These are phyloP conservation scores for Molossus molossus DNA, from an alignment of 2,797 vertebrate species.

Conservation along the genomic window DNA sequence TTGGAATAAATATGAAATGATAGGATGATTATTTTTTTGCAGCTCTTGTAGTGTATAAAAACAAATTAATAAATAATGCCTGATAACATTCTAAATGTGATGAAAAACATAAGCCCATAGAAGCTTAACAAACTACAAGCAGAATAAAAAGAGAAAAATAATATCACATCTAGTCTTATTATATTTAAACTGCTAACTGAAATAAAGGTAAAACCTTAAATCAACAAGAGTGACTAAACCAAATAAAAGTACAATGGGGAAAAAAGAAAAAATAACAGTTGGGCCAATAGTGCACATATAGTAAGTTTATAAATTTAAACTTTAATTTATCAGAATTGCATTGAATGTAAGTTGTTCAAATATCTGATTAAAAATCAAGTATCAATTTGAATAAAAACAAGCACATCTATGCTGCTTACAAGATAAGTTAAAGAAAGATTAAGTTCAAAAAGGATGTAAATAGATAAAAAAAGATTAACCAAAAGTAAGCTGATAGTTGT, in stretches of 20 bases:
- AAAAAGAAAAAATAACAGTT: background rate
- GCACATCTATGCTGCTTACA: slow-evolving; percentile 70
- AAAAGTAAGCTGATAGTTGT: background rate
- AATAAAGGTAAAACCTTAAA: background rate
- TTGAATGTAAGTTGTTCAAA: background rate
- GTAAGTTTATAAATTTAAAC: background rate
- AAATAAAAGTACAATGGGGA: background rate
- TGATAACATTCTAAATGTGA: background rate
- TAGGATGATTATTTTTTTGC: background rate
- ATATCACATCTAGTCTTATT: background rate
- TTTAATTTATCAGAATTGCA: background rate
- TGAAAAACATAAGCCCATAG: background rate
- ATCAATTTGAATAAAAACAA: background rate
- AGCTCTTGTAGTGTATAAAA: background rate
- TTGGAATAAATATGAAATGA: background rate
- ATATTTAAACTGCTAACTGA: slow-evolving; percentile 74
- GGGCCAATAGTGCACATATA: background rate
- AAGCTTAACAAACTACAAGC: background rate
- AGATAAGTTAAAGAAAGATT: slow-evolving; percentile 52
- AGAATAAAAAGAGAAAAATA: background rate
- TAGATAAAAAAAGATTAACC: background rate
- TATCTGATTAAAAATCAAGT: background rate
- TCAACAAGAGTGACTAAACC: background rate
- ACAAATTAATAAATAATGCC: background rate
- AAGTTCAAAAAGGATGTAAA: background rate